Base-by-base conservation (phyloP, 35 echinoderm and acorn worm genomes). In the Eucidaris tribuloides region DNA sequence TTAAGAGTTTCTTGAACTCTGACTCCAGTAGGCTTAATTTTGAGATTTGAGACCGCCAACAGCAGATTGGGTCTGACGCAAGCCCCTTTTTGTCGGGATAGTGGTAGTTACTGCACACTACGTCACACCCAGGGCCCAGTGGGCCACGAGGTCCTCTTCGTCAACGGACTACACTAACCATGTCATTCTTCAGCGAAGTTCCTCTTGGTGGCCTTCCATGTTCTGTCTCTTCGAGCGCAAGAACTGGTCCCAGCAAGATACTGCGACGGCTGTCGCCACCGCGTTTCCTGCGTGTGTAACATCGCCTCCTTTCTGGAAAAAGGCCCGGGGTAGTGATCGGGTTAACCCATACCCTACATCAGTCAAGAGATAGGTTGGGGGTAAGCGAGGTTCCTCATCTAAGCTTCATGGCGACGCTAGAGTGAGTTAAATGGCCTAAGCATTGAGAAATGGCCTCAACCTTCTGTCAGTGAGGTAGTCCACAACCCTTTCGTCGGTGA, bases 21-120 rank as follows among this genome's bases (percentile, higher is more conserved):
- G n/a, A n/a, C 84, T 77, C 74, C 39, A 94, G 46, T 5, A 82
- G 40, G 60, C 92, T 90, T 39, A 94, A 42, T 58, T 89, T 89
- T 13, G 40, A 25, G 41, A 89, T 68, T 89, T 0, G 62, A 19
- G 24, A 74, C 48, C 19, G 66, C 40, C 46, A 45, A 80, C 19
- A 95, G 74, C 23, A 86, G 44, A 6, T 89, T 86, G 56, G 62
- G 48, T 38, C 91, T 61, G 1, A 94, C n/a, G n/a, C 85, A n/a
- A 41, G 40, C 2, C 87, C 87, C 20, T 72, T 15, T 28, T 78
- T 90, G 46, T 94, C 82, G 17, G 92, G 92, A 64, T 89, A 89
- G 58, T 49, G 38, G 50, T 30, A 5, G 74, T 50, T 25, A 89
- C 77, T 60, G n/a, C n/a, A n/a, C n/a, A n/a, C n/a, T n/a, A n/a